Conservation (phyloP, 1,140 invertebrate species). For the Bombus haemorrhoidalis region DNA sequence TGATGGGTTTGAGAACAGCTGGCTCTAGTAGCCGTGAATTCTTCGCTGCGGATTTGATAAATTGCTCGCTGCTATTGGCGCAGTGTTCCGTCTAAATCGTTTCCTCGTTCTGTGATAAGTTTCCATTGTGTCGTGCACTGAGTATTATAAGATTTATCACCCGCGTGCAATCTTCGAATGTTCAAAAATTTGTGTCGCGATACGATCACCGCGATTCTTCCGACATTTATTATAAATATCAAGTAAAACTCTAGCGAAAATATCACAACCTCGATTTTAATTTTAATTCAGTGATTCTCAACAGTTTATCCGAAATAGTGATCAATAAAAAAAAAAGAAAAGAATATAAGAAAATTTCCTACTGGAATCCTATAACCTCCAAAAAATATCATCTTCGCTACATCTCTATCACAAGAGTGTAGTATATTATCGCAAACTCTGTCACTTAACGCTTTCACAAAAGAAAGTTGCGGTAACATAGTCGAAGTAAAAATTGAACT, state of each 20-base stretch:
- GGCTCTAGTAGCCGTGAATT: not conserved
- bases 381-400: no score
- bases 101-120: not conserved
- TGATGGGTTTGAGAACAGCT: not conserved
- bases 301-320: no score
- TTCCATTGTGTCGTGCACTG: not conserved
- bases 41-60: conserved; percentile 28
- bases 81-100: not conserved
- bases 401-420: no score
- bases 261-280: no score
- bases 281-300: no score
- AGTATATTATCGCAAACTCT: not conserved
- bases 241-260: no score
- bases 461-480: not conserved
- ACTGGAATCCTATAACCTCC: no score
- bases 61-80: not conserved
- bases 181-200: not conserved
- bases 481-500: not conserved
- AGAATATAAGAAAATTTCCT: no score
- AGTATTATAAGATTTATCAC: conserved; percentile 13
- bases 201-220: not conserved
- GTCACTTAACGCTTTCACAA: not conserved
- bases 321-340: no score
- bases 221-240: not conserved
- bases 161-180: not conserved